Base-by-base conservation (phyloP, 2,888 invertebrate species). In the Hedya salicella region DNA sequence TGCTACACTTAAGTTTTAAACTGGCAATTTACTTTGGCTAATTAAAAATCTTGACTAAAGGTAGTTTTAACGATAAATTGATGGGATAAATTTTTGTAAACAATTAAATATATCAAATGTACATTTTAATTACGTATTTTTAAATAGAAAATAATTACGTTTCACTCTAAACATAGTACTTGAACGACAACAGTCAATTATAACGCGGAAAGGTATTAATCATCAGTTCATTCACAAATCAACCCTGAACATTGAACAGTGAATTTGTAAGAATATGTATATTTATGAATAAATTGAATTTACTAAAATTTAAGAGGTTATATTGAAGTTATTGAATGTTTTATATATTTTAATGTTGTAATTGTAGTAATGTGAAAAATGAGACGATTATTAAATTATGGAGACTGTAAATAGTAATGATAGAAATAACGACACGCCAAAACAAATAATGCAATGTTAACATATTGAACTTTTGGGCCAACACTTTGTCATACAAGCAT, bases 221-320 rank as follows among this genome's bases (percentile, higher is more conserved):
- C 16, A 54, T 46, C 59, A 54, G 48, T 66, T 60, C 60, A 53
- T 54, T 61, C 49, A 49, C 54, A 54, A 39, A 60, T 53, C 39
- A 63, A 56, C 13, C 32, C 30, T 16, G 14, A 60, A 46, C 57
- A 36, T 40, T 65, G 46, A 48, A 46, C 57, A 36, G 49, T 65
- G 46, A 48, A 60, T 32, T 49, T 49, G 54, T 17, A 48, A 25
- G 36, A 48, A 52, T 39, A 48, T n/a, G n/a, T n/a, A n/a, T 60
- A 53, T 60, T 39, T 61, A 54, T 53, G 48, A 48, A 48, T 46
- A 54, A 61, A 61, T 54, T 61, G 61, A 66, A 66, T 66, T 66
- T 66, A 66, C 48, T 66, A 66, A 46, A 49, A 42, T 48, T 30
- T 66, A 66, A 66, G 66, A 61, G 53, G 49, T 54, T 61, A 66